phyloP scores from a whole-genome alignment of 37 sponge, comb jelly and placozoan species.

The Theonella swinhoei region DNA sequence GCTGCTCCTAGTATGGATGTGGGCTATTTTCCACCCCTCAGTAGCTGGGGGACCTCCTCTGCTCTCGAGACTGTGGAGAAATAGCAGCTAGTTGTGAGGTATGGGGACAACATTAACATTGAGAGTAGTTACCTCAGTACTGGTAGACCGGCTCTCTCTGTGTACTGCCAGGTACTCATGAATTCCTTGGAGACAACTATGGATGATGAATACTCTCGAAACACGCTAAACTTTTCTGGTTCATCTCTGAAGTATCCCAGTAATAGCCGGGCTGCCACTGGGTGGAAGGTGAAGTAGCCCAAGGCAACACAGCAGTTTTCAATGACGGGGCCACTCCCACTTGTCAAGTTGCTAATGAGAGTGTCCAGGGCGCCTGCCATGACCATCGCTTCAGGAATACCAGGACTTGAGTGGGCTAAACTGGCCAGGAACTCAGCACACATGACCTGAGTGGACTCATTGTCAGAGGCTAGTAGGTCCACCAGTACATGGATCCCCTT shows the following conservation, averaged over 20 bases:
- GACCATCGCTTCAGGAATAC: slow-evolving; percentile 65
- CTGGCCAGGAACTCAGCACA: slow-evolving; percentile 63
- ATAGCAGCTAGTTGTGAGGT: background rate
- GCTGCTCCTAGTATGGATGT: no score
- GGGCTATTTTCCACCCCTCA: background rate
- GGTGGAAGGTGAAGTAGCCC: slow-evolving; percentile 81
- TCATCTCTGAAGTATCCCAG: slow-evolving; percentile 58
- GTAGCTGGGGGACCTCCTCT: slow-evolving; percentile 23
- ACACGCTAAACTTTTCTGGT: slow-evolving; percentile 64
- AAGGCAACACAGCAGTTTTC: slow-evolving; percentile 65
- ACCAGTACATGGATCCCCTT: slow-evolving; percentile 65
- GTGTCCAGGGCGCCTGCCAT: slow-evolving; percentile 74
- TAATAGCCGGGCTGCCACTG: slow-evolving; percentile 57
- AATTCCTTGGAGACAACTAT: slow-evolving; percentile 57
- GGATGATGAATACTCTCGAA: slow-evolving; percentile 24
- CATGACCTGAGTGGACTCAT: slow-evolving; percentile 63
- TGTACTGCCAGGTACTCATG: slow-evolving; percentile 45
- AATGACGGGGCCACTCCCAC: slow-evolving; percentile 46
- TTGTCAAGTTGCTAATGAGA: slow-evolving; percentile 50
- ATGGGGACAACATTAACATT: background rate
- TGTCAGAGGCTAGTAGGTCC: slow-evolving; percentile 22
- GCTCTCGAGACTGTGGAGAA: slow-evolving; percentile 2
- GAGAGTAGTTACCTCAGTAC: slow-evolving; percentile 43
- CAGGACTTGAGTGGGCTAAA: slow-evolving; percentile 56
- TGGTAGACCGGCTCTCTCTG: slow-evolving; percentile 46